Evolutionary conservation across 2,113 vertebrate genomes (phyloP), one percentile per base, ranked within the genome.

Genomic region (human): DNA sequence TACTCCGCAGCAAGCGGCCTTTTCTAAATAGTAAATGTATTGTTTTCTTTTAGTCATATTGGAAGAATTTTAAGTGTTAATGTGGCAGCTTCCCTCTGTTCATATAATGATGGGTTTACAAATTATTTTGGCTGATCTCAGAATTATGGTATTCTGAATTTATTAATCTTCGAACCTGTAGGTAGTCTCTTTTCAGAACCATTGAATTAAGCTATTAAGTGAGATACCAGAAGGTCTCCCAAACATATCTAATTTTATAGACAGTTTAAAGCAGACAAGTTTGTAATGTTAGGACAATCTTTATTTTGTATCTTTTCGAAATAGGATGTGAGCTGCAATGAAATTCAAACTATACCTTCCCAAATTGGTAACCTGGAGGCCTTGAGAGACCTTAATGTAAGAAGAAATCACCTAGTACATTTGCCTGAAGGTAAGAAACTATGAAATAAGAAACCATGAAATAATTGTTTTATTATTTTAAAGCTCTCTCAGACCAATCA

Each of bases 271-370:
- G 20, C 40, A 89, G 43, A 48, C n/a, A 88, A 38, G 9, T 93
- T 93, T 93, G 32, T 86, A 93, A 61, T 84, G 68, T 75, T 50
- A 92, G 81, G 95, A 90, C 9, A 59, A 12, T 93, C 59, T 61
- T 95, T 85, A 27, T 61, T 94, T 96, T 97, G n/a, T 96, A 30
- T 89, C 52, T 35, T 94, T 97, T 95, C 96, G 59, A 97, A 98
- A 86, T 97, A 99, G 99, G 99, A 99, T 90, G 99, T 99, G 78
- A 99, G 99, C 98, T 99, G 99, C 98, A 99, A 99, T 96, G 99
- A 99, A 98, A 99, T 99, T 98, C 99, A 99, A 98, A 99, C 99
- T 86, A 97, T 99, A 96, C 99, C 99, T 81, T 98, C 99, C n/a
- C 99, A 99, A 98, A 99, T 99, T 78, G 99, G 99, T 96, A 98